Evolutionary conservation across 2,113 vertebrate species (phyloP).

Genomic region (Oreocharis arfaki): DNA sequence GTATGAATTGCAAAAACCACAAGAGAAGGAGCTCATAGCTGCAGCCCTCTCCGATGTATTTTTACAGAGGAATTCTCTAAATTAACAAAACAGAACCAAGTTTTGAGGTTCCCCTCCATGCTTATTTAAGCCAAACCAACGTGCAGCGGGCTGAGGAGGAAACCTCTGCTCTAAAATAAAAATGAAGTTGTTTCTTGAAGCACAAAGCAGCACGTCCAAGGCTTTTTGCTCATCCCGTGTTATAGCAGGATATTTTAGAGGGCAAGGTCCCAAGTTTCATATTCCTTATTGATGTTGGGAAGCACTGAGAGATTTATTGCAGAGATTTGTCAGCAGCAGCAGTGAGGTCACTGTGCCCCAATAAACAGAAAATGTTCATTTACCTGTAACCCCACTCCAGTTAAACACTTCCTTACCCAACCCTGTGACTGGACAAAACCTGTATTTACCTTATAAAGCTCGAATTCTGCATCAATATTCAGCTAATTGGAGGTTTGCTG

Average conservation of each 20-base stretch:
- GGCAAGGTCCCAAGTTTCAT: neutral
- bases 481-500: slow-evolving; percentile 50
- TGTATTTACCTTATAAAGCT: slow-evolving; percentile 30
- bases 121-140: neutral
- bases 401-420: neutral
- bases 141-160: neutral
- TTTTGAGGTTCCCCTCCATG: neutral
- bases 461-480: neutral
- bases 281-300: neutral
- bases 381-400: neutral
- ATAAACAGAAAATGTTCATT: neutral
- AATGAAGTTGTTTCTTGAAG: neutral
- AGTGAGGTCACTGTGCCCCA: neutral
- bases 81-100: neutral
- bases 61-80: neutral
- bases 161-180: neutral
- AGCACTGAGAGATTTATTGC: neutral
- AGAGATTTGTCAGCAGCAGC: neutral
- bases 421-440: neutral
- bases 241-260: neutral
- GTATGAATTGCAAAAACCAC: neutral
- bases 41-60: neutral
- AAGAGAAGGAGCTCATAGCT: neutral
- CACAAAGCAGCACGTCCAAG: neutral
- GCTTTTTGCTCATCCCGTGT: neutral